phyloP scores from a whole-genome alignment of 2,888 invertebrate genomes.

The Parasteatoda lunata region DNA sequence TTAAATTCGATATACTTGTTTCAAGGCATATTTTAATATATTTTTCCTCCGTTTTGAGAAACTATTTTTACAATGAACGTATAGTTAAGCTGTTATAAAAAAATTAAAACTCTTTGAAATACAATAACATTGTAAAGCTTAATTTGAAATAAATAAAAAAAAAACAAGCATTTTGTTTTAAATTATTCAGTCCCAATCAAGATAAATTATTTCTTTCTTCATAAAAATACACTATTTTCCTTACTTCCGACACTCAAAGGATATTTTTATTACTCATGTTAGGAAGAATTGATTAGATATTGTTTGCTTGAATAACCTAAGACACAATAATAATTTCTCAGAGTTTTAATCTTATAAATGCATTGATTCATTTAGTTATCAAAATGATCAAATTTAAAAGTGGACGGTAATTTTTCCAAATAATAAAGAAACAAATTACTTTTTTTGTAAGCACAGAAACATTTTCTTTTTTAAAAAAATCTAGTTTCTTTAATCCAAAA shows the following conservation, averaged over 20 bases:
- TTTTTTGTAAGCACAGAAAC: background rate
- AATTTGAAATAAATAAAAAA: too few species aligned
- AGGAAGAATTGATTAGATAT: background rate
- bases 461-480: background rate
- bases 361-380: background rate
- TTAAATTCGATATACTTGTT: too few species aligned
- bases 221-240: background rate
- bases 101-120: too few species aligned
- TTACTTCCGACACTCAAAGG: background rate
- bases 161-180: too few species aligned
- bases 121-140: too few species aligned
- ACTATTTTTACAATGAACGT: too few species aligned
- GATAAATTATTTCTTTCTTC: too few species aligned
- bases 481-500: constrained; percentile 9
- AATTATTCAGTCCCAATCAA: too few species aligned
- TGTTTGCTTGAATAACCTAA: background rate
- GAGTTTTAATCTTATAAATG: background rate
- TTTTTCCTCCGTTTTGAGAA: too few species aligned
- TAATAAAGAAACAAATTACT: constrained; percentile 4
- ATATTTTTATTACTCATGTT: background rate
- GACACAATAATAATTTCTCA: background rate
- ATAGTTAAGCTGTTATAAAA: too few species aligned
- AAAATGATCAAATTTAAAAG: constrained; percentile 1
- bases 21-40: too few species aligned
- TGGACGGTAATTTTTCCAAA: background rate